A percentile compares a stretch with the other conserved stretches of the same genome.
Evolutionary conservation across 1,140 invertebrate genomes (phyloP).

Genomic region (Drosophila virilis): DNA sequence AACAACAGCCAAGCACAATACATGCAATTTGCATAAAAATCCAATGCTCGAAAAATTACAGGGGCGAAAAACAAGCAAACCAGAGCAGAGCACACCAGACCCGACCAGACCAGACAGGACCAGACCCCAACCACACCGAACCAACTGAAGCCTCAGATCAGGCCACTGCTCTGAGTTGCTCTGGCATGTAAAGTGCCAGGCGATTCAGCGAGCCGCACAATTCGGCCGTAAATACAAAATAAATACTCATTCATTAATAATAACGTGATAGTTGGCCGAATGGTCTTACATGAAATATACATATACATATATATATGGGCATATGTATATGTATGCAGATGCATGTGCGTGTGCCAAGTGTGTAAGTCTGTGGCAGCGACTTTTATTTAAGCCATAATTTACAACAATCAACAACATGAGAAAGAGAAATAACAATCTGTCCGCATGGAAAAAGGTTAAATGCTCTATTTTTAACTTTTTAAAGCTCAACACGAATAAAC

Average conservation of each 20-base stretch:
- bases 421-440: slow-evolving; percentile 34
- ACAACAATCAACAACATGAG: slow-evolving; percentile 51
- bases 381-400: slow-evolving; percentile 73
- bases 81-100: neutral
- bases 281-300: slow-evolving; percentile 34
- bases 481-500: neutral
- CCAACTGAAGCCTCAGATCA: slow-evolving; percentile 24
- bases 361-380: slow-evolving; percentile 46
- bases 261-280: slow-evolving; percentile 71
- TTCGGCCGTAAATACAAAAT: slow-evolving; percentile 76
- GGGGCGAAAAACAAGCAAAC: slow-evolving; percentile 24
- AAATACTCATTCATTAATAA: slow-evolving; percentile 83
- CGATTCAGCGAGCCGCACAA: slow-evolving; percentile 47
- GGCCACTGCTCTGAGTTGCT: neutral
- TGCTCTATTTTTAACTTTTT: slow-evolving; percentile 19
- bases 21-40: slow-evolving; percentile 71
- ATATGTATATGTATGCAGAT: neutral
- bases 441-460: slow-evolving; percentile 17
- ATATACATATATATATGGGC: slow-evolving; percentile 9
- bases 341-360: slow-evolving; percentile 16
- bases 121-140: slow-evolving; percentile 6
- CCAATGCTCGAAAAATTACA: slow-evolving; percentile 50
- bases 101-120: neutral
- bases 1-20: slow-evolving; percentile 47
- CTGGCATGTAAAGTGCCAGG: slow-evolving; percentile 15